Evolutionary conservation across 1,140 invertebrate genomes (phyloP), one percentile per base, ranked within the genome.

Genomic region (Pollicipes pollicipes): DNA sequence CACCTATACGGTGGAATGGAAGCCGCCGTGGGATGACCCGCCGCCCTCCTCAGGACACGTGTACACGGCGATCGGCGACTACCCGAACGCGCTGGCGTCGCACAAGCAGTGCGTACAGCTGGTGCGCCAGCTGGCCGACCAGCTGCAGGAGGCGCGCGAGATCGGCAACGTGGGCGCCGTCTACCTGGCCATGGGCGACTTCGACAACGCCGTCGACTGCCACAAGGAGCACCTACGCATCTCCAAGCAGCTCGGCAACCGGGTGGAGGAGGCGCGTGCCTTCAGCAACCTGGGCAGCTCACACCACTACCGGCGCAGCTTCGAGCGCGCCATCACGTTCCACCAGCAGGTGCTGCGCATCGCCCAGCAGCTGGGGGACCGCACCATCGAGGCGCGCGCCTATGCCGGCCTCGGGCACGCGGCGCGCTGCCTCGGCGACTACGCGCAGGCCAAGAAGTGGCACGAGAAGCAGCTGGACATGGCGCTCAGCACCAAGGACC

Each of bases 51-150:
- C 74, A 83, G 83, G 95, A 3, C 95, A 98, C 79, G 94, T 98
- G 0, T 97, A 97, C 81, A 95, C 93, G 30, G 94, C 94, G 4
- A 92, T 95, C 68, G 93, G 94, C 13, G 95, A 98, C 80, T 91
- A 95, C 76, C 90, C 92, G 0, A 98, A 97, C 81, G 94, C 95
- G 0, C 80, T 98, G 32, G 92, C 93, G 4, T 94, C 91, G 68
- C 95, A 98, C 80, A 96, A 97, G 77, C 95, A 97, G 78, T 97
- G 94, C 80, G 91, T 97, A 0, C 91, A 97, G 77, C 82, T 98
- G 26, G 90, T 95, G 0, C 94, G 95, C 79, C 93, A 97, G 80
- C 90, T 94, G 83, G 90, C 90, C 0, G 93, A 97, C 81, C 83
- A 88, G 35, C 81, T 96, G 26, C 93, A 95, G 77, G 92, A 96